These are phyloP conservation scores for Timema podura DNA, from an alignment of 2,888 invertebrate genomes.

Conservation along the genomic window DNA sequence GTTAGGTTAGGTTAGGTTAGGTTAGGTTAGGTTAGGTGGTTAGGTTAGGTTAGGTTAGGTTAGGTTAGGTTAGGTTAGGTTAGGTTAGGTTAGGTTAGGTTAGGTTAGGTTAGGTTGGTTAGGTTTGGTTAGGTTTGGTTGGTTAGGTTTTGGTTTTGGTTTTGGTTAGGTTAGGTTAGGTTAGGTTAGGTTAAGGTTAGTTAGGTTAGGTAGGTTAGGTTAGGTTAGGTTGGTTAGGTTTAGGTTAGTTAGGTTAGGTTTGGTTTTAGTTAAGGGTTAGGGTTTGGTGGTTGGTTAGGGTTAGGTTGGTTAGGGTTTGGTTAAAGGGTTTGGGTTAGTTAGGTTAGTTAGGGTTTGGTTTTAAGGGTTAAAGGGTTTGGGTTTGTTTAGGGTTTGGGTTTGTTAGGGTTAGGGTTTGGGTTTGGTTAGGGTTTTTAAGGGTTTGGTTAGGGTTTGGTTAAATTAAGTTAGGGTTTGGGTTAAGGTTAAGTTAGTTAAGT, in stretches of 20 bases:
- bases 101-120: constrained; percentile 28
- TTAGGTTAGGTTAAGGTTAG: constrained; percentile 16
- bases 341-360: no score
- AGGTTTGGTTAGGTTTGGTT: constrained; percentile 27
- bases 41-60: not conserved
- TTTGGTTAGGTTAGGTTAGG: constrained; percentile 20
- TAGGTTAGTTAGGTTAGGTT: no score
- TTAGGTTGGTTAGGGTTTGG: no score
- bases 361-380: no score
- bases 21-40: constrained; percentile 20
- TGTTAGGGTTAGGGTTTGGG: no score
- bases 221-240: constrained; percentile 21
- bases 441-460: constrained; percentile 15
- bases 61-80: not conserved
- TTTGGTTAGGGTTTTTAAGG: no score
- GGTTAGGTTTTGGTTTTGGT: constrained; percentile 29
- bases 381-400: no score
- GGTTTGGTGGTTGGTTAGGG: no score
- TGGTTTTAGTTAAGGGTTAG: no score
- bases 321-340: no score
- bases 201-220: constrained; percentile 17
- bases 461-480: not conserved
- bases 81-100: constrained; percentile 20
- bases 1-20: constrained; percentile 26
- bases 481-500: no score